Evolutionary conservation across 2,797 vertebrate genomes (phyloP).

Genomic region (Margarornis squamiger): DNA sequence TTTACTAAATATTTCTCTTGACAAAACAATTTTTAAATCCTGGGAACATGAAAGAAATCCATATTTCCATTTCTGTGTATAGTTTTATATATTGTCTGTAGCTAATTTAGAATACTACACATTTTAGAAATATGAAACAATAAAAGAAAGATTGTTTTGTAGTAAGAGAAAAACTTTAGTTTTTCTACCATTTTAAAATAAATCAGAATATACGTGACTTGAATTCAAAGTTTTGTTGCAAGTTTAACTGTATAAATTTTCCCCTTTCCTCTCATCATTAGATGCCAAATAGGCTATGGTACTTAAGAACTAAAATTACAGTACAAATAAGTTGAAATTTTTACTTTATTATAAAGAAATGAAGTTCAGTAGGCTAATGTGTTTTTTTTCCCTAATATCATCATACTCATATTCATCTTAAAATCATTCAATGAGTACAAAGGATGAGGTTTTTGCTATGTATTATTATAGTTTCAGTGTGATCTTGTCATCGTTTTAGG

Average conservation of each 20-base stretch:
- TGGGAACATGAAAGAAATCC: neutral
- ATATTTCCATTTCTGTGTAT: neutral
- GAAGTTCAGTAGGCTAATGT: neutral
- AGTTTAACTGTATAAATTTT: neutral
- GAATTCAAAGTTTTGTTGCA: neutral
- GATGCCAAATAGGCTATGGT: neutral
- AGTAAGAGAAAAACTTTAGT: neutral
- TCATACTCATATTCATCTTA: neutral
- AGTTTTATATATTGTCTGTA: neutral
- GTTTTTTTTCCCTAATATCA: neutral
- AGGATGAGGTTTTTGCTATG: neutral
- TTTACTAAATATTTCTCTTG: neutral
- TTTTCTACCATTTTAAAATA: neutral
- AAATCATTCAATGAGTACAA: neutral
- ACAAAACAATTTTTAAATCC: neutral
- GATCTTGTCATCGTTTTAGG: neutral
- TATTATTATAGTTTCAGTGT: neutral
- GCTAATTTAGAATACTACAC: neutral
- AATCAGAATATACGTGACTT: neutral
- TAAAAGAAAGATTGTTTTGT: neutral
- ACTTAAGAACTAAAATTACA: neutral
- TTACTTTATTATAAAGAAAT: neutral
- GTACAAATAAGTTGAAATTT: neutral
- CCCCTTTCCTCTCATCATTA: neutral
- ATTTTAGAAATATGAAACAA: neutral